Evolutionary conservation across 2,888 invertebrate species (phyloP), one percentile per base, ranked within the genome.

Genomic region (Blastobasis adustella): DNA sequence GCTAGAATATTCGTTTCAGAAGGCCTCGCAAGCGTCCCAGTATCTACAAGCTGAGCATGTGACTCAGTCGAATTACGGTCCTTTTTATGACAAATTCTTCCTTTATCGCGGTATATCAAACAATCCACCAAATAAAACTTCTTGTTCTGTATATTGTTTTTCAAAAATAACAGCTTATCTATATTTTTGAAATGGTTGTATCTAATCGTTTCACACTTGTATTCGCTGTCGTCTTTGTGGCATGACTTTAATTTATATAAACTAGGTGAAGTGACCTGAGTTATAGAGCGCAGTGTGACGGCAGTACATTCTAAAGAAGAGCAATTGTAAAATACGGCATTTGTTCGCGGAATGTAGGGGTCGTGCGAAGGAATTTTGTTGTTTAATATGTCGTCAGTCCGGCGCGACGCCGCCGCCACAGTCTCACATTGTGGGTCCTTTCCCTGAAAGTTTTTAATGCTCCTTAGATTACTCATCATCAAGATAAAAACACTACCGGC

Each of bases 121-220:
- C 87, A 87, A 64, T 87, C 85, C 45, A 80, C 81, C 49, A 69
- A 57, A 56, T 84, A 87, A 66, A 77, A 82, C 38, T 55, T 61
- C 64, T 83, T 83, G 45, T 69, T 57, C 5, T 57, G 63, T 58
- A 86, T 71, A 51, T 73, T 75, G 37, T 69, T 72, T 2, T 64
- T 62, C 49, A 87, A 60, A 53, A 86, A 83, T 53, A 81, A 59
- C 55, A 86, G 44, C 58, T 83, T 87, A 55, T 87, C 86, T 5
- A 76, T 62, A 51, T 78, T 79, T 63, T 83, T 85, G 0, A 80
- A 72, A 54, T 79, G 57, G 57, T 79, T 66, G 53, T 78, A 87
- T 53, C 76, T 73, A 54, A 83, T 62, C 46, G 60, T 57, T 56
- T 81, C 79, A 56, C 86, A 87, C 37, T 60, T 57, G 55, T 72